phyloP scores from a whole-genome alignment of 2,888 invertebrate species.

The Homarus gammarus region DNA sequence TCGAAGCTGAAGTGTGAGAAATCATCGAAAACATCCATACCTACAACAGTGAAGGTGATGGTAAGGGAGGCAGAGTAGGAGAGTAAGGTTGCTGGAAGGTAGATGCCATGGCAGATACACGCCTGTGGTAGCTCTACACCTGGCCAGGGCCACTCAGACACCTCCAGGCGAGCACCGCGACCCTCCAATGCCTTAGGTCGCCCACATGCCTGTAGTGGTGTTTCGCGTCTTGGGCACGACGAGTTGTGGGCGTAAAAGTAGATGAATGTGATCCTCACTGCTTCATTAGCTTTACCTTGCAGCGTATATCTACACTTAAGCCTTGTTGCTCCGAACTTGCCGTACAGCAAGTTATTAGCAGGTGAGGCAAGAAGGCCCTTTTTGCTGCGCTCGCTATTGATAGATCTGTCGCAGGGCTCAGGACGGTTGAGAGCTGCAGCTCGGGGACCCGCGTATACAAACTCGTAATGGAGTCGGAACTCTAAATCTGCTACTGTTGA shows the following conservation, averaged over 20 bases:
- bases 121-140: constrained; percentile 73
- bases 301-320: constrained; percentile 70
- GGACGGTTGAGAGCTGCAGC: constrained; percentile 70
- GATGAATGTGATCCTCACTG: constrained; percentile 74
- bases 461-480: constrained; percentile 75
- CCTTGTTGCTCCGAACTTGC: constrained; percentile 73
- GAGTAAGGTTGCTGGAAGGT: constrained; percentile 73
- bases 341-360: constrained; percentile 73
- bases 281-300: constrained; percentile 71
- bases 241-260: constrained; percentile 75
- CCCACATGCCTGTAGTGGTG: constrained; percentile 73
- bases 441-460: constrained; percentile 74
- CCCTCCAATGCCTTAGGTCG: constrained; percentile 71
- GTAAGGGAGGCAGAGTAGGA: constrained; percentile 73
- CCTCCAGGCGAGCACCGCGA: constrained; percentile 72
- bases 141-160: constrained; percentile 74
- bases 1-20: constrained; percentile 75
- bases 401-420: constrained; percentile 72
- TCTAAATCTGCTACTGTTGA: constrained; percentile 72
- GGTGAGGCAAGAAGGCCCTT: constrained; percentile 74
- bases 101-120: constrained; percentile 71
- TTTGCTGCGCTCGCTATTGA: constrained; percentile 75
- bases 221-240: constrained; percentile 70
- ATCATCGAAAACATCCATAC: constrained; percentile 75
- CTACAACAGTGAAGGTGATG: constrained; percentile 72